Percentiles rank a stretch among this genome's conserved stretches.
Evolutionary conservation across 92 coral and sea anemone genomes (phyloP).

Genomic region (Montipora capitata): DNA sequence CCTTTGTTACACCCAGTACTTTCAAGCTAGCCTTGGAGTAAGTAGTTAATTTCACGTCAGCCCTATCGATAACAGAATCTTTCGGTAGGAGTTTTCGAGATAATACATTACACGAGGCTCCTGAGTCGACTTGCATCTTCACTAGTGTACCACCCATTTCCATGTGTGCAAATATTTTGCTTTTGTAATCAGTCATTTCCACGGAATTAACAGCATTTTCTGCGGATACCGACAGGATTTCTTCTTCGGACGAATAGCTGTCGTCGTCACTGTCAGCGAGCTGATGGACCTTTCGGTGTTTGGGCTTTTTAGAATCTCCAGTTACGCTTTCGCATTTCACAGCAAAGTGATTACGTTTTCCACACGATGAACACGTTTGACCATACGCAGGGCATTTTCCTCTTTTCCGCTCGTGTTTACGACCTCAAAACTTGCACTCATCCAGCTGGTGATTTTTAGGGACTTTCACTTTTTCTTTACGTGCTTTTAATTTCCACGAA

Average conservation of each 20-base stretch:
- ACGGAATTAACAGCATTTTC: too few relatives aligned
- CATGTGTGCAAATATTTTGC: slow-evolving; percentile 6
- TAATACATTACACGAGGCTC: slow-evolving; percentile 53
- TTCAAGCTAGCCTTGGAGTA: slow-evolving; percentile 29
- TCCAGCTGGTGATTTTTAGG: too few relatives aligned
- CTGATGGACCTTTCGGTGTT: too few relatives aligned
- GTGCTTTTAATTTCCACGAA: not conserved
- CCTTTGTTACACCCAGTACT: not conserved
- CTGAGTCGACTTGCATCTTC: slow-evolving; percentile 53
- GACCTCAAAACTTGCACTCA: slow-evolving; percentile 47
- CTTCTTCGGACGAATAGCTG: not conserved
- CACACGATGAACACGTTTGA: slow-evolving; percentile 39
- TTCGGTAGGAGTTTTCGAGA: not conserved
- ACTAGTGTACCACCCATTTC: not conserved
- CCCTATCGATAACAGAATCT: too few relatives aligned
- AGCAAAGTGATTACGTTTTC: slow-evolving; percentile 53
- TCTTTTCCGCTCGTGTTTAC: slow-evolving; percentile 37
- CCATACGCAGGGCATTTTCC: slow-evolving; percentile 68
- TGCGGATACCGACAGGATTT: too few relatives aligned
- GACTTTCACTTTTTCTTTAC: too few relatives aligned
- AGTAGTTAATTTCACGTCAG: not conserved
- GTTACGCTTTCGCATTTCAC: slow-evolving; percentile 12
- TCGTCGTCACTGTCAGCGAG: too few relatives aligned
- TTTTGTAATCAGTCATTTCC: too few relatives aligned
- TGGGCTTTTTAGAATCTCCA: too few relatives aligned